A percentile compares a stretch with the other conserved stretches of the same genome.
These are phyloP conservation scores for Tor tambroides DNA, from an alignment of 2,113 vertebrate genomes.

Conservation along the genomic window DNA sequence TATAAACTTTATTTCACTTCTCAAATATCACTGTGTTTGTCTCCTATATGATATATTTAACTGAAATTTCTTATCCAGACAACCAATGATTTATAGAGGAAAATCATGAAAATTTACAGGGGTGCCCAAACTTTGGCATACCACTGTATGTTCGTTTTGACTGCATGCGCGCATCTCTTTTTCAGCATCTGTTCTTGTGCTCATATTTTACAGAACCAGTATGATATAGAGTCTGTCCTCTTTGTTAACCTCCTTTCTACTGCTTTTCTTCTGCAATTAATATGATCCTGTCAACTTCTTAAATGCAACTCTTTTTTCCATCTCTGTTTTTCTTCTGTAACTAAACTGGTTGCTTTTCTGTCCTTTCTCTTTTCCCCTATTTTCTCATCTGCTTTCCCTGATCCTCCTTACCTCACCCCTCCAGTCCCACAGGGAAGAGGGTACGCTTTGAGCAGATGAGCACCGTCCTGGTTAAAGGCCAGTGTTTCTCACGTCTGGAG, in stretches of 20 bases:
- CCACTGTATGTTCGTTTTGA: neutral
- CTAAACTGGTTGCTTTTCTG: conserved; percentile 44
- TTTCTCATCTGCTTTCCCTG: conserved; percentile 32
- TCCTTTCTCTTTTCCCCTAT: conserved; percentile 39
- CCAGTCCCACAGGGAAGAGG: conserved; percentile 79
- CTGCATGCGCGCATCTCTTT: conserved; percentile 8
- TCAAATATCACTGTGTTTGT: too few species aligned
- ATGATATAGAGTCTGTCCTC: neutral
- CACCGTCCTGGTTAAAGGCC: conserved; percentile 86
- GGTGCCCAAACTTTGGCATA: too few species aligned
- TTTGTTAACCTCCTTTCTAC: neutral
- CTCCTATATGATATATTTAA: too few species aligned
- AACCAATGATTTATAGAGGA: too few species aligned
- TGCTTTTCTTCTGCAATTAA: neutral
- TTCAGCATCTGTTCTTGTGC: conserved; percentile 14
- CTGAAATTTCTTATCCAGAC: too few species aligned
- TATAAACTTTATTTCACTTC: too few species aligned
- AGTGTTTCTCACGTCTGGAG: conserved; percentile 78
- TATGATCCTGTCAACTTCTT: neutral
- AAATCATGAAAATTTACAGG: too few species aligned
- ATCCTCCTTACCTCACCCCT: conserved; percentile 16
- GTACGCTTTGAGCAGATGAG: conserved; percentile 90
- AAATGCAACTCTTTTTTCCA: neutral
- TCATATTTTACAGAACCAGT: neutral
- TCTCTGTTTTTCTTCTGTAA: conserved; percentile 25